A percentile compares a stretch with the other conserved stretches of the same genome.
These are phyloP conservation scores for Eolophus roseicapilla DNA, from an alignment of 2,113 vertebrate species.

Conservation along the genomic window DNA sequence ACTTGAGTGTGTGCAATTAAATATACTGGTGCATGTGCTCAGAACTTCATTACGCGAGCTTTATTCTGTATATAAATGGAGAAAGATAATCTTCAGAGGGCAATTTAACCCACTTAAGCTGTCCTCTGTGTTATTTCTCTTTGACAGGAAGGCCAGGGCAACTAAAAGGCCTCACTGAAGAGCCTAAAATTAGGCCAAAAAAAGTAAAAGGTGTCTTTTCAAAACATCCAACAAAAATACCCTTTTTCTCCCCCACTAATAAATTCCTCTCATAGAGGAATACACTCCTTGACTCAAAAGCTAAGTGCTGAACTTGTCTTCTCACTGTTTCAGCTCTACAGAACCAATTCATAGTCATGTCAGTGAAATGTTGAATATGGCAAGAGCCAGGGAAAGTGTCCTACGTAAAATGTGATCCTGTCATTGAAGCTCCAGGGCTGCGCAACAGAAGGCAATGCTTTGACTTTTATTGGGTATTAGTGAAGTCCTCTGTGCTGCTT, in stretches of 20 bases:
- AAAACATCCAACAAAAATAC: background rate
- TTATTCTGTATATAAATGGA: background rate
- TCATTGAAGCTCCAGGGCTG: background rate
- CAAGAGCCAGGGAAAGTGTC: background rate
- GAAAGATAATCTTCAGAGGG: background rate
- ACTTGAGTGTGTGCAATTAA: background rate
- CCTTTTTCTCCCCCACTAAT: background rate
- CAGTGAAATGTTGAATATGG: background rate
- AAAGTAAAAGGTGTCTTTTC: background rate
- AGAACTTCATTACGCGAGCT: rapidly evolving
- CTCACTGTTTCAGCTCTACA: background rate
- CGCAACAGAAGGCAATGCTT: no score
- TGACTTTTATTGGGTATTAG: background rate
- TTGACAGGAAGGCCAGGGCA: background rate
- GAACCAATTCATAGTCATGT: background rate
- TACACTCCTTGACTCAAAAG: background rate
- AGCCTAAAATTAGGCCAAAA: background rate
- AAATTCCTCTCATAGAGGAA: background rate
- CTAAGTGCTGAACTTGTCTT: background rate
- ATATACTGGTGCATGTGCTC: background rate
- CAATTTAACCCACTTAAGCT: background rate
- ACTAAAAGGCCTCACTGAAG: background rate
- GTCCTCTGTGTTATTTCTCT: background rate
- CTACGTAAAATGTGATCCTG: rapidly evolving
- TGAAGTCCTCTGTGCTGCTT: rapidly evolving